A percentile compares a stretch with the other conserved stretches of the same genome.
These are phyloP conservation scores for Pavo muticus DNA, from an alignment of 2,113 vertebrate genomes.

Conservation along the genomic window DNA sequence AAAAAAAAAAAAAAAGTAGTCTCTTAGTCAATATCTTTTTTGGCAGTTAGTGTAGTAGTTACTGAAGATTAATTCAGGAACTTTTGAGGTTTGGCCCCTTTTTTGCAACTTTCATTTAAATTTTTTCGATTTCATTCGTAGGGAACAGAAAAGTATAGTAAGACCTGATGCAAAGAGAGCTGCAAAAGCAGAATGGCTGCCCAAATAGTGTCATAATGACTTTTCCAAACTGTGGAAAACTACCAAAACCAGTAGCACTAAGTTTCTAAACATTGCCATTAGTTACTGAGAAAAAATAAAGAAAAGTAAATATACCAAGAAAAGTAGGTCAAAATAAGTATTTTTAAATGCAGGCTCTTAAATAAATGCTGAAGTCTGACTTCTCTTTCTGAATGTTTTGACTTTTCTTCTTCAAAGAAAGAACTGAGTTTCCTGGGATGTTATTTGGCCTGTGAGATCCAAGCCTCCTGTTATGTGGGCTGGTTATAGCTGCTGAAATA, in stretches of 20 bases:
- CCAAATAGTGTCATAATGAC: accelerated
- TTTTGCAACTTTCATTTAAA: neutral
- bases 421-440: neutral
- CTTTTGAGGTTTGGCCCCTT: neutral
- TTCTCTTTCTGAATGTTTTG: conserved; percentile 17
- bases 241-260: neutral
- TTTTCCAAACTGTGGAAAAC: neutral
- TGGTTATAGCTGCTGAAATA: neutral
- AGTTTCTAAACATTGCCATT: neutral
- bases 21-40: neutral
- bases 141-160: neutral
- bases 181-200: neutral
- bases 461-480: conserved; percentile 15
- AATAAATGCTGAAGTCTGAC: neutral
- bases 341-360: neutral
- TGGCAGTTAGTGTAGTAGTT: neutral
- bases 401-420: neutral
- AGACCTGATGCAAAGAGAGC: neutral
- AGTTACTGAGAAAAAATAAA: neutral
- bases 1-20: conserved; percentile 49
- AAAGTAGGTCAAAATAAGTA: neutral
- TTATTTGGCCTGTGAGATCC: neutral
- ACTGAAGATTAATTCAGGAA: neutral
- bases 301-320: neutral
- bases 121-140: neutral